Conservation (phyloP, 2,888 invertebrate genomes). For the Coenonympha glycerion region DNA sequence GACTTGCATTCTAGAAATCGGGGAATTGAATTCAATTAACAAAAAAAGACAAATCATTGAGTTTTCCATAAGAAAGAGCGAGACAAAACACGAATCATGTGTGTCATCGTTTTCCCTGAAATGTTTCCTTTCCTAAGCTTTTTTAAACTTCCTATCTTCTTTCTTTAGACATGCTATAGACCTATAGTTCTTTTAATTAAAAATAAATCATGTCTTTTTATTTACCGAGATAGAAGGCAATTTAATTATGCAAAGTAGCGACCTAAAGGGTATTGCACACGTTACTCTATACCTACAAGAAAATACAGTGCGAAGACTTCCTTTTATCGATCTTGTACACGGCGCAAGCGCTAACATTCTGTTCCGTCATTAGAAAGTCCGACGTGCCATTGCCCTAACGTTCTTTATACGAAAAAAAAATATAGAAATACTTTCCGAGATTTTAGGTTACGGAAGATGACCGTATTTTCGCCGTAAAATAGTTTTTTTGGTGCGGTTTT, state of each 20-base stretch:
- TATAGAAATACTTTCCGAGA: neutral
- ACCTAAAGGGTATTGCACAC: neutral
- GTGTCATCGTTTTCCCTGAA: too few species aligned
- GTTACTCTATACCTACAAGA: too few species aligned
- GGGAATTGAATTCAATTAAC: neutral
- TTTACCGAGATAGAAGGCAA: neutral
- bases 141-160: too few species aligned
- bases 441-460: conserved; percentile 17
- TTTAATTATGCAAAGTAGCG: too few species aligned
- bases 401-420: conserved; percentile 10
- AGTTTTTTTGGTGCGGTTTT: conserved; percentile 24
- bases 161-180: too few species aligned
- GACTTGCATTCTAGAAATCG: neutral
- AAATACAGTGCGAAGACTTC: neutral
- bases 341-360: conserved; percentile 22
- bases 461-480: conserved; percentile 20
- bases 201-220: too few species aligned
- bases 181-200: too few species aligned
- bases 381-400: conserved; percentile 3
- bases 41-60: neutral
- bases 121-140: too few species aligned
- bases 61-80: neutral
- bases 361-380: conserved; percentile 17
- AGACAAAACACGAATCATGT: too few species aligned
- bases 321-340: conserved; percentile 13